Conservation (phyloP, 2,888 invertebrate species). For the Pyrocoelia pectoralis region DNA sequence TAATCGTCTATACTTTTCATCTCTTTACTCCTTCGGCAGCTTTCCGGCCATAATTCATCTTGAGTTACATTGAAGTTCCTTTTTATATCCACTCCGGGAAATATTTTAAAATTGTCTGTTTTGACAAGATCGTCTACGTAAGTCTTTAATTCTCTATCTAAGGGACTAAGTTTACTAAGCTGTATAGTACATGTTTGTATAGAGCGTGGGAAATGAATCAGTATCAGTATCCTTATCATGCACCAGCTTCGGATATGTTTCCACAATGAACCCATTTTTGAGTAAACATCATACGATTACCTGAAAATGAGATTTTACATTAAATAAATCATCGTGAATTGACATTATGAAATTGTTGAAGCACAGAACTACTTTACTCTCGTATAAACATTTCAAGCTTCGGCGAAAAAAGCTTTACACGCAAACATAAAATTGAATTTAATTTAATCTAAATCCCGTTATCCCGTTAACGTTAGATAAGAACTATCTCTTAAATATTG, state of each 20-base stretch:
- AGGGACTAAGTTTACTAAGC: slow-evolving; percentile 39
- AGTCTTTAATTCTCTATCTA: slow-evolving; percentile 64
- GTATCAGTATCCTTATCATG: slow-evolving; percentile 37
- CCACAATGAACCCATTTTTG: slow-evolving; percentile 49
- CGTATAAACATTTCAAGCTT: too few species aligned
- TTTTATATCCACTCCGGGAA: slow-evolving; percentile 67
- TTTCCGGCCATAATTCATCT: slow-evolving; percentile 23
- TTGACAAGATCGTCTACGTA: slow-evolving; percentile 67
- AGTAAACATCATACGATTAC: slow-evolving; percentile 20
- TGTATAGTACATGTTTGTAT: slow-evolving; percentile 22
- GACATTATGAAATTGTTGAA: background rate
- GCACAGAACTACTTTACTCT: background rate
- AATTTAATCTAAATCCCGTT: too few species aligned
- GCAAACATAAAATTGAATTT: too few species aligned
- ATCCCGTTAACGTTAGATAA: too few species aligned
- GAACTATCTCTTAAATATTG: too few species aligned
- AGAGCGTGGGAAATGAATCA: slow-evolving; percentile 31
- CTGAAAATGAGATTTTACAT: slow-evolving; percentile 31
- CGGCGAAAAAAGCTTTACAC: too few species aligned
- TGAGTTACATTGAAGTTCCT: slow-evolving; percentile 39
- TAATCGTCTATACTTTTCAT: slow-evolving; percentile 63
- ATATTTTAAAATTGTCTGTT: slow-evolving; percentile 65
- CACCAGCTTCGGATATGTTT: slow-evolving; percentile 44
- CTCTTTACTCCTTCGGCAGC: slow-evolving; percentile 45
- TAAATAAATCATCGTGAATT: background rate